Evolutionary conservation across 2,888 invertebrate genomes (phyloP).

Genomic region (Zelleria hepariella): DNA sequence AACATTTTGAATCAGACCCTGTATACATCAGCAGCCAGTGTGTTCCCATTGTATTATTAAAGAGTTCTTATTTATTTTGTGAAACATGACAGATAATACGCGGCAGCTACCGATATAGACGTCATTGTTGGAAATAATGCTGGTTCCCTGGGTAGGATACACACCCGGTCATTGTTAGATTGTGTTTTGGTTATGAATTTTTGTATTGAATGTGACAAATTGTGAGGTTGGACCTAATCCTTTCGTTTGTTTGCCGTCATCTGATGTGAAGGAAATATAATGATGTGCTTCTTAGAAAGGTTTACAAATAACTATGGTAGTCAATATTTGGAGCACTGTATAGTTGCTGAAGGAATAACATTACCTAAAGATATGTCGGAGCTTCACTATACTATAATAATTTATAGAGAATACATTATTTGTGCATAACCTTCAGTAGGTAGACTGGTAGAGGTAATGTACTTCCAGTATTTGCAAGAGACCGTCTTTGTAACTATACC

Average conservation of each 20-base stretch:
- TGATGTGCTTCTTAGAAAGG: constrained; percentile 28
- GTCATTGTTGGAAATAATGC: constrained; percentile 52
- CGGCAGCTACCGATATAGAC: constrained; percentile 61
- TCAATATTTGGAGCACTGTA: not conserved
- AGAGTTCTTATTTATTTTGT: constrained; percentile 62
- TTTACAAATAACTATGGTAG: constrained; percentile 7
- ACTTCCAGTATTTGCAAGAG: too few relatives aligned
- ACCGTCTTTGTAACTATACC: too few relatives aligned
- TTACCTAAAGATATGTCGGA: too few relatives aligned
- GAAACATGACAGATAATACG: constrained; percentile 63
- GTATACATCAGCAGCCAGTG: constrained; percentile 31
- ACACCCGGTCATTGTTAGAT: constrained; percentile 41
- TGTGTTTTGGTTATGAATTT: constrained; percentile 65
- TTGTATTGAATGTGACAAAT: constrained; percentile 67
- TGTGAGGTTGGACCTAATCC: constrained; percentile 54
- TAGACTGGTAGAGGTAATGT: too few relatives aligned
- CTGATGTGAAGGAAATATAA: constrained; percentile 18
- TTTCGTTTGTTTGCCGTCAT: constrained; percentile 40
- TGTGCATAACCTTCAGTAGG: too few relatives aligned
- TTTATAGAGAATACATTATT: too few relatives aligned
- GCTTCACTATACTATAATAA: too few relatives aligned
- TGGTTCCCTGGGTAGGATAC: constrained; percentile 51
- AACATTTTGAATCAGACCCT: constrained; percentile 45
- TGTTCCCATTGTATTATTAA: constrained; percentile 57
- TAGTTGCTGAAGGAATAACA: too few relatives aligned